These are phyloP conservation scores for Pelobates fuscus DNA, from an alignment of 2,113 vertebrate species.

Conservation along the genomic window DNA sequence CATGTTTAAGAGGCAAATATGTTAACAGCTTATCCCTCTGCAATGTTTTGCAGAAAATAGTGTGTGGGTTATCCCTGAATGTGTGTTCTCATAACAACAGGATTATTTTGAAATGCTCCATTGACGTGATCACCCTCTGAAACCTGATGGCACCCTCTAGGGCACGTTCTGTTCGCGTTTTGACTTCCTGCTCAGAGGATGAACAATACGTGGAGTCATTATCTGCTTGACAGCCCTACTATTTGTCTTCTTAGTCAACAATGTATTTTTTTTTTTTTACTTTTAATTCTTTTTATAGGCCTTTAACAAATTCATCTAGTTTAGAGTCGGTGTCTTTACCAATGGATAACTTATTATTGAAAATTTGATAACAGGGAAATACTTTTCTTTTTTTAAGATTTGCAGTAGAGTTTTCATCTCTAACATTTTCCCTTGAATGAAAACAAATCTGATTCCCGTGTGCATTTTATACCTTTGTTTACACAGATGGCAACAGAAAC, in stretches of 20 bases:
- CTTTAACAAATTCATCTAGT: too few species aligned
- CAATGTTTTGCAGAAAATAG: constrained; percentile 7
- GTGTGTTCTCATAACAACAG: constrained; percentile 26
- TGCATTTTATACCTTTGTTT: too few species aligned
- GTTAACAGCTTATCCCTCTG: constrained; percentile 14
- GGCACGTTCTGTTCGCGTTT: background rate
- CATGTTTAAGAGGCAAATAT: background rate
- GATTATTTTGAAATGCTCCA: constrained; percentile 32
- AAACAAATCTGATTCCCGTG: too few species aligned
- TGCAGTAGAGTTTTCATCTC: too few species aligned
- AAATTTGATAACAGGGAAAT: too few species aligned
- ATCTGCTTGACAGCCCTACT: background rate
- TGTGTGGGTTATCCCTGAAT: constrained; percentile 16
- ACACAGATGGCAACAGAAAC: too few species aligned
- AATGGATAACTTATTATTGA: too few species aligned
- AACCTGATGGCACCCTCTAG: background rate
- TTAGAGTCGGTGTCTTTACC: too few species aligned
- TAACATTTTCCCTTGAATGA: too few species aligned
- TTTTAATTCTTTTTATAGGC: too few species aligned
- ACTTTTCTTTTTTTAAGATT: too few species aligned
- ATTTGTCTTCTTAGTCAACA: background rate
- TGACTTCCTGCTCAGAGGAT: background rate
- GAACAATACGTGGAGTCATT: background rate
- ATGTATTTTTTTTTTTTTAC: too few species aligned
- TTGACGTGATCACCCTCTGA: constrained; percentile 1